Percentiles rank a stretch among this genome's conserved stretches.
phyloP scores from a whole-genome alignment of 2,113 vertebrate genomes.

The Sakesphorus luctuosus region DNA sequence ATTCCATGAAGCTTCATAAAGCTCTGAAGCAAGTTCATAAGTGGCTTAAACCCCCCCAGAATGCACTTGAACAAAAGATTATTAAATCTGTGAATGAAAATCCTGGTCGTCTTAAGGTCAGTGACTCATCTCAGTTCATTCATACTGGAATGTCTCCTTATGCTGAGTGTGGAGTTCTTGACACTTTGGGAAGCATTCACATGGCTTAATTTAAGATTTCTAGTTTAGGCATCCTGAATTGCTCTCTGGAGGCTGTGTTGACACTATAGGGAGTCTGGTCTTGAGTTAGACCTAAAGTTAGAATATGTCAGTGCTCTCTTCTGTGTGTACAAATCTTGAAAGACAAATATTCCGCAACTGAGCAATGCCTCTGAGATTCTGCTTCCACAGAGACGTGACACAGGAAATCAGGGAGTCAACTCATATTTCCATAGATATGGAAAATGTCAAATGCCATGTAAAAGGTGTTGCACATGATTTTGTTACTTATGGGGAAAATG shows the following conservation, averaged over 20 bases:
- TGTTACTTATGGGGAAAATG: neutral
- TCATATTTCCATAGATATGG: neutral
- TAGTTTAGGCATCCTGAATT: neutral
- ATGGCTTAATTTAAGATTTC: slow-evolving; percentile 20
- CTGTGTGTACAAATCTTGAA: neutral
- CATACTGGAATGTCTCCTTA: neutral
- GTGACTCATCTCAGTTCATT: slow-evolving; percentile 32
- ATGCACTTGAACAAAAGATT: slow-evolving; percentile 16
- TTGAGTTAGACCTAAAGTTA: slow-evolving; percentile 27
- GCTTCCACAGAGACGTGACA: slow-evolving; percentile 10
- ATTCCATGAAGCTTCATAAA: slow-evolving; percentile 45
- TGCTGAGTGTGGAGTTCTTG: neutral
- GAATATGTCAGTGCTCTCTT: slow-evolving; percentile 27
- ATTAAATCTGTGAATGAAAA: slow-evolving; percentile 51
- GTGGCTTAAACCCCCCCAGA: neutral
- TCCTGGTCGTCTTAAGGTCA: slow-evolving; percentile 14
- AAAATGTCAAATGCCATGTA: neutral
- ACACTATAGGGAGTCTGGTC: neutral
- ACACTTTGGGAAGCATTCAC: neutral
- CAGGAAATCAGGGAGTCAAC: slow-evolving; percentile 26
- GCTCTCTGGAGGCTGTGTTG: slow-evolving; percentile 26
- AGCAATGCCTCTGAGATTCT: neutral
- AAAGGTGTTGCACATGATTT: slow-evolving; percentile 7
- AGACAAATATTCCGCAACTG: neutral
- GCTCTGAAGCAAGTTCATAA: slow-evolving; percentile 27